Evolutionary conservation across 2,888 invertebrate species (phyloP), one percentile per base, ranked within the genome.

Genomic region (Cerceris ruficornis): DNA sequence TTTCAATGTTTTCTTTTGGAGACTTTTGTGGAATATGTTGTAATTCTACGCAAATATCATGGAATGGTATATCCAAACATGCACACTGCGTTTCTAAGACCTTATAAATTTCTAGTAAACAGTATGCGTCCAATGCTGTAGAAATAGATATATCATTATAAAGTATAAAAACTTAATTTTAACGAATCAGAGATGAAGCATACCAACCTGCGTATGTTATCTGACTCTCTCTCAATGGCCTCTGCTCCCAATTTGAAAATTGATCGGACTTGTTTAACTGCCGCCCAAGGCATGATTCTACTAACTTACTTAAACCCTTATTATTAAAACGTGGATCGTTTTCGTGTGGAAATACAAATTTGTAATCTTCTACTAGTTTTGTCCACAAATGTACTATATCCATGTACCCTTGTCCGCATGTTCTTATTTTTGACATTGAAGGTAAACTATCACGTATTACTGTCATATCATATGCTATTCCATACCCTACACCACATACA

Each of bases 201-300:
- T 62, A 84, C 84, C 83, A 81, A 94, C 94, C 94, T 76, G 98
- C 98, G 93, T 98, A 98, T 57, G 93, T 92, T 74, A 97, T 94
- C 93, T 98, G 98, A 76, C 95, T 95, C 55, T 94, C 93, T 61
- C 97, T 93, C 66, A 98, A 90, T 9, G 98, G 98, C 83, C 98
- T 94, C 84, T 95, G 94, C 88, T 97, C 96, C 98, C 98, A 98
- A 92, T 98, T 97, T 0, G 97, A 97, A 92, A 97, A 97, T 89
- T 98, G 98, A 92, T 98, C 97, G n/a, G 95, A 95, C 92, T 98
- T 98, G 92, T 97, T 95, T 55, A 98, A 92, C 58, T 95, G 95
- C 69, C 94, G 93, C 7, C 97, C 97, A 88, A 97, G 94, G 90
- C 97, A 96, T 54, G 95, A 93, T 88, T 96, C 95, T 0, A 97